Base-by-base conservation (phyloP, 2,888 invertebrate genomes). In the Aricia artaxerxes region DNA sequence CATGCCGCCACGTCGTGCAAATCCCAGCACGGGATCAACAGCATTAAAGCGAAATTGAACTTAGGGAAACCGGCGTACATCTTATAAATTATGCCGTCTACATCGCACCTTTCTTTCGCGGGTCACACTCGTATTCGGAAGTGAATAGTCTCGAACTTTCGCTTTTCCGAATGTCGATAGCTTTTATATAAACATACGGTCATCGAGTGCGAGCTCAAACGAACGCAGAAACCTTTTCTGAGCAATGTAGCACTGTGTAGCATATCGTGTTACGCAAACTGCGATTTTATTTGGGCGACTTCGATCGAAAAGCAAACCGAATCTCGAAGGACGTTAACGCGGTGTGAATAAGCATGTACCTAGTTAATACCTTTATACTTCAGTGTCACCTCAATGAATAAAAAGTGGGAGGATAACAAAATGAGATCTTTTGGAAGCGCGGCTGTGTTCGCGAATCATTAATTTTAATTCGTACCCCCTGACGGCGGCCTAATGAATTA, bases 381-480 rank as follows among this genome's bases (percentile, higher is more conserved):
- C 72, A 79, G 80, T 89, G 90, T 91, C 90, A 91, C 90, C 89
- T 88, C 85, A 87, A 88, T 88, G 88, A 88, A 90, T 91, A 92
- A 92, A 92, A 92, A 93, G 91, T 89, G 91, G 89, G 89, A 90
- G 86, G 89, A 91, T 91, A 90, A 91, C 88, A 87, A 90, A 89
- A 88, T 88, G 89, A 88, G 89, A 91, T 90, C 88, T 88, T 88
- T 85, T 88, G 87, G 86, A 89, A 86, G 87, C 90, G 88, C 87
- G 87, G 88, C 89, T 88, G 89, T 90, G 89, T 89, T 91, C 89
- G 88, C 92, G 91, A 92, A 92, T 94, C 94, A 94, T 94, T 93
- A 94, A 94, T 94, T 94, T 94, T 94, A 94, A 94, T 94, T 94
- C 93, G 91, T 89, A 88, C 89, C 90, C 91, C 91, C 92, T 90